Base-by-base conservation (phyloP, 2,888 invertebrate genomes). In the Corythucha ciliata region DNA sequence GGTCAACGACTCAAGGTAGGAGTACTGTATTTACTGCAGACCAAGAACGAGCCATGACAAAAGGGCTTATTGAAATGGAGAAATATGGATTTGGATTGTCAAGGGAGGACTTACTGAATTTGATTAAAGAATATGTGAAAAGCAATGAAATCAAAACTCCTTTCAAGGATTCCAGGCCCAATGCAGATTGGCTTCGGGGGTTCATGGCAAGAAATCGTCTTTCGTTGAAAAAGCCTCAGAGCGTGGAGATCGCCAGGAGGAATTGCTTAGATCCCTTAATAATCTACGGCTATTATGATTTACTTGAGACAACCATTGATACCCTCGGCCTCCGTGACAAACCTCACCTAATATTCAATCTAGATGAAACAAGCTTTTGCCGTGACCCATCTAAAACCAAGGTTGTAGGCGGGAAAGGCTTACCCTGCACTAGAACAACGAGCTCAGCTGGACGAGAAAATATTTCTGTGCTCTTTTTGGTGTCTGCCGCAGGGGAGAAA, bases 211-310 rank as follows among this genome's bases (percentile, higher is more conserved):
- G 63, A 18, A 57, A 65, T 47, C 53, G 58, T 42, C 33, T 67
- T 14, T 62, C 63, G 18, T 47, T 65, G n/a, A 67, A 67, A 61
- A 62, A 57, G 51, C 66, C 65, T 4, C 63, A 67, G 59, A 57
- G 59, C 24, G 63, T 65, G 10, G 65, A 66, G 57, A 58, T 59
- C 58, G 55, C 61, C 55, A 21, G 61, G 63, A 65, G 60, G 48
- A 60, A 58, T 52, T 50, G 32, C 4, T 45, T 40, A 18, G 57
- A 62, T 53, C 62, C 61, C n/a, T 62, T 59, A 45, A 39, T 61
- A 18, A 57, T 59, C 27, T 48, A 66, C 64, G 62, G 63, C 64
- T 24, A 60, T 59, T n/a, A 21, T 16, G 7, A 36, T 3, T 7
- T 21, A 36, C 12, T 36, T 6, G 37, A 36, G 12, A 16, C 20